Base-by-base conservation (phyloP, 2,797 vertebrate species). In the Antrozous pallidus region DNA sequence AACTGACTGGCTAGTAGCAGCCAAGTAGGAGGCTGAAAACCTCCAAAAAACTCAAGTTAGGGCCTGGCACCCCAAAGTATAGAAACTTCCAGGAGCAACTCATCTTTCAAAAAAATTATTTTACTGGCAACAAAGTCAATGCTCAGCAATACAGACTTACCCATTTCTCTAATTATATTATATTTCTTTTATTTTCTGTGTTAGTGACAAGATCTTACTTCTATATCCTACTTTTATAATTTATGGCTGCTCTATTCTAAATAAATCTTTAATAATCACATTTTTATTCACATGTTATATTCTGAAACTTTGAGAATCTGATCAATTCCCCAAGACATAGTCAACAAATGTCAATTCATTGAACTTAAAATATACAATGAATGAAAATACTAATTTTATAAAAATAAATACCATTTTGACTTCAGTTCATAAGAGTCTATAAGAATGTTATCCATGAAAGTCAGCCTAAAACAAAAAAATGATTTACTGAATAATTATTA, bases 151-250 rank as follows among this genome's bases (percentile, higher is more conserved):
- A 77, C 65, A 78, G 33, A 85, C 42, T 86, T 67, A 77, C 1
- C 8, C 24, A 94, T 33, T 84, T 73, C 36, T 84, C 42, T 73
- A 9, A 89, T 94, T 93, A 69, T 84, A n/a, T 0, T 82, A 16
- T 71, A 70, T 56, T 91, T 80, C 31, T 73, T 31, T 89, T 16
- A 11, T 84, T 67, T 95, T 36, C 38, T 20, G 2, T 88, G 12
- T 84, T 81, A 71, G 69, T 84, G 69, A 81, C 22, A 95, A 49
- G 13, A 26, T 80, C 14, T 90, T 90, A 78, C 24, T 93, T 91
- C 22, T 84, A 75, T 91, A 75, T 45, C 13, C 65, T 45, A 45
- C 18, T 42, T 85, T 86, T 67, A 17, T 85, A 93, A 93, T 22
- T 73, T 58, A 78, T 26, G 3, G 0, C 31, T 94, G 16, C 13